These are phyloP conservation scores for Anas platyrhynchos DNA, from an alignment of 2,113 vertebrate genomes.

Conservation along the genomic window DNA sequence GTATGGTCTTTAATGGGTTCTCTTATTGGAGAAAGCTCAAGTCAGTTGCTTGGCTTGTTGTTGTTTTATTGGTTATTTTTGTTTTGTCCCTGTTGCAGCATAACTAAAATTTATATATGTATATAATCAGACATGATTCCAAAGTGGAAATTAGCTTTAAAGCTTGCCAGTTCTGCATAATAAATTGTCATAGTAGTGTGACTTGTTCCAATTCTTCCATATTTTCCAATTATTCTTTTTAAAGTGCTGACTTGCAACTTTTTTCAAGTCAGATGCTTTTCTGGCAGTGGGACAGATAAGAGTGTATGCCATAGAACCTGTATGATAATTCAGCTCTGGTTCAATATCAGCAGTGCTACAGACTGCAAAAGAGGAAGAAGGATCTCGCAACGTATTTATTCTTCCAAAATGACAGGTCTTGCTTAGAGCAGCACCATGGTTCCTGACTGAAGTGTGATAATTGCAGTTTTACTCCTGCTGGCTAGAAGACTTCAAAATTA, in stretches of 20 bases:
- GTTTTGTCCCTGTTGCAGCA: neutral
- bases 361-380: neutral
- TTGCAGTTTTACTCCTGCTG: neutral
- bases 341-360: neutral
- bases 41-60: neutral
- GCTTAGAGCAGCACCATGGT: neutral
- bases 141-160: neutral
- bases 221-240: neutral
- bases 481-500: neutral
- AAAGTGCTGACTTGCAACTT: neutral
- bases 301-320: neutral
- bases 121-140: neutral
- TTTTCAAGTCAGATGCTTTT: neutral
- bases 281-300: neutral
- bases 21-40: neutral
- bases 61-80: neutral
- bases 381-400: neutral
- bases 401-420: neutral
- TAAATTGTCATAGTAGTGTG: neutral
- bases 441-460: neutral
- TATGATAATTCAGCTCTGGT: neutral
- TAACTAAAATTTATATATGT: neutral
- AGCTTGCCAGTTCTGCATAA: neutral
- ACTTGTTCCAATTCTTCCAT: neutral
- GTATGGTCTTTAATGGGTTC: rapidly evolving